phyloP scores from a whole-genome alignment of 2,888 invertebrate species.

The Griposia aprilina region DNA sequence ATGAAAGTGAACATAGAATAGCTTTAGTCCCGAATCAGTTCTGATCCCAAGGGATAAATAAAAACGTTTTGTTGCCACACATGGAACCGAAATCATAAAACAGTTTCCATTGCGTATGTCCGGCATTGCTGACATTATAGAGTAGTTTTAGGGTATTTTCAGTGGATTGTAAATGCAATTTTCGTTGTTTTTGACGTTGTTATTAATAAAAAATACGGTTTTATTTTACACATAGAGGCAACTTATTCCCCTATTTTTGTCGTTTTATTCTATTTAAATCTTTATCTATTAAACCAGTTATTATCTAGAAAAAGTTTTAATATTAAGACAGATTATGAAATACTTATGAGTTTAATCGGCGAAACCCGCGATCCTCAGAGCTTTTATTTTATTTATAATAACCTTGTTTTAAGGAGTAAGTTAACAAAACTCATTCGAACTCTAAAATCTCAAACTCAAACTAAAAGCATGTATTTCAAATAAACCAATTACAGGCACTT shows the following conservation, averaged over 20 bases:
- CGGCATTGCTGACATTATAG: neutral
- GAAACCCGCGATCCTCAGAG: neutral
- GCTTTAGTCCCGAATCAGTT: constrained; percentile 4
- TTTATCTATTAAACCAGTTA: neutral
- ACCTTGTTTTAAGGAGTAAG: neutral
- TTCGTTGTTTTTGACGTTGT: neutral
- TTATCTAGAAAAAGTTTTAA: neutral
- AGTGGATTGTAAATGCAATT: neutral
- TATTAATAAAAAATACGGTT: too few relatives aligned
- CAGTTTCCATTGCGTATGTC: constrained; percentile 4
- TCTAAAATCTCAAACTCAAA: too few relatives aligned
- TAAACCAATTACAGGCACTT: too few relatives aligned
- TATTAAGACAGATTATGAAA: too few relatives aligned
- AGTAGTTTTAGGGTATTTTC: neutral
- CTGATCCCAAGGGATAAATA: constrained; percentile 21
- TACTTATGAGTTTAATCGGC: too few relatives aligned
- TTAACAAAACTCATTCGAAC: neutral
- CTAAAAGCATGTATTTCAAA: too few relatives aligned
- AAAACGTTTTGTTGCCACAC: constrained; percentile 11
- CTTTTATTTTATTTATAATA: neutral
- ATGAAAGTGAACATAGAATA: neutral
- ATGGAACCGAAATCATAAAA: constrained; percentile 20
- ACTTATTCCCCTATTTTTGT: neutral
- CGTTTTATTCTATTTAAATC: neutral
- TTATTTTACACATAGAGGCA: neutral